These are phyloP conservation scores for Xiphophorus hellerii DNA, from an alignment of 2,113 vertebrate genomes.

Conservation along the genomic window DNA sequence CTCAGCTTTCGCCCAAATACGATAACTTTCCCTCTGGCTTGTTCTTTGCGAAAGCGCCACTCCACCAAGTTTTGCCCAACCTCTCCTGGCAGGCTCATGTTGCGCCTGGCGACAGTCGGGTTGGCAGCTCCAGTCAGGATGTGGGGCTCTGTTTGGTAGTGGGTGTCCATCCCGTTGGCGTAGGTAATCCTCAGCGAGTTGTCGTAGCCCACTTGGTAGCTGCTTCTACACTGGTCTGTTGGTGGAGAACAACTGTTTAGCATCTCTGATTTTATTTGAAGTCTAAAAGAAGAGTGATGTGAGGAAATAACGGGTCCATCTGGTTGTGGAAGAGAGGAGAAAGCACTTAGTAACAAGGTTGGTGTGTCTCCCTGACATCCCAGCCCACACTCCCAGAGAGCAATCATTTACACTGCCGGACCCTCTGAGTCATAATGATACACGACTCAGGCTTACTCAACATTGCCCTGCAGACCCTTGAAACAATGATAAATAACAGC, in stretches of 20 bases:
- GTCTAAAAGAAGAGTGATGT: slow-evolving; percentile 31
- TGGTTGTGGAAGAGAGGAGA: slow-evolving; percentile 39
- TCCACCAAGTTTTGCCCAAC: slow-evolving; percentile 96
- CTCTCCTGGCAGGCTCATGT: slow-evolving; percentile 95
- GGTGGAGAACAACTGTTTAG: slow-evolving; percentile 5
- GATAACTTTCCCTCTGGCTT: slow-evolving; percentile 92
- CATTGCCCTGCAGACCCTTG: slow-evolving; percentile 61
- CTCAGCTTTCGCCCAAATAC: slow-evolving; percentile 96
- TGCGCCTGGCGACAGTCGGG: slow-evolving; percentile 92
- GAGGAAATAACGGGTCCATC: slow-evolving; percentile 47
- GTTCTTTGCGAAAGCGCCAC: slow-evolving; percentile 97
- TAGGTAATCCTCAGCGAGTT: slow-evolving; percentile 93
- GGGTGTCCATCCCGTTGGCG: slow-evolving; percentile 93
- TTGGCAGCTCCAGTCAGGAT: slow-evolving; percentile 94
- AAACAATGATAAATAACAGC: slow-evolving; percentile 70
- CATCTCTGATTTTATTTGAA: slow-evolving; percentile 29
- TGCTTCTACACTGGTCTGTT: slow-evolving; percentile 94
- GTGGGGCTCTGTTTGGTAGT: slow-evolving; percentile 96
- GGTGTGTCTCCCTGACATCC: slow-evolving; percentile 55
- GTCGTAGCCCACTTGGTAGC: slow-evolving; percentile 94
- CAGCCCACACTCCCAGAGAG: slow-evolving; percentile 52
- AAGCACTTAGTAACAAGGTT: slow-evolving; percentile 60
- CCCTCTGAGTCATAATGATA: slow-evolving; percentile 62
- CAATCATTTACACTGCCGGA: slow-evolving; percentile 67
- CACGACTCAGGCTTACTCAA: slow-evolving; percentile 72